phyloP scores from a whole-genome alignment of 2,797 vertebrate genomes.

The Dallia pectoralis region DNA sequence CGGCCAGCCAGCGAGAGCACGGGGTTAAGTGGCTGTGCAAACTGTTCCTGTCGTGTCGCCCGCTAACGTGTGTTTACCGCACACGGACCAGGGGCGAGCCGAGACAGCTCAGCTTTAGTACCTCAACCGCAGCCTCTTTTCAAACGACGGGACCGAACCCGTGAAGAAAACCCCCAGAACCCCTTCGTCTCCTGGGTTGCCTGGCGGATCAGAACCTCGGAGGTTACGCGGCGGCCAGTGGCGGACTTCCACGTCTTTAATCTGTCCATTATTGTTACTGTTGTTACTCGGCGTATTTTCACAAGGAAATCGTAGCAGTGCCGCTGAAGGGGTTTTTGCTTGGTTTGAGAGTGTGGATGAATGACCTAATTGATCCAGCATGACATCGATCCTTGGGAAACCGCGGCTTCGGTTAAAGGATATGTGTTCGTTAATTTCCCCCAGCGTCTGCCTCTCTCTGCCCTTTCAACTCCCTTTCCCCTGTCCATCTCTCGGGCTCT shows the following conservation, averaged over 20 bases:
- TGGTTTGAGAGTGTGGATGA: constrained; percentile 51
- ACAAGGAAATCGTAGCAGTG: constrained; percentile 66
- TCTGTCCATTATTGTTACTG: constrained; percentile 65
- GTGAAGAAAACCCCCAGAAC: constrained; percentile 58
- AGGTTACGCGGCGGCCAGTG: constrained; percentile 33
- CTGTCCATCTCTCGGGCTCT: constrained; percentile 13
- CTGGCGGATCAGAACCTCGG: constrained; percentile 28
- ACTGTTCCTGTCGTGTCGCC: constrained; percentile 51
- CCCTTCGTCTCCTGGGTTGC: constrained; percentile 57
- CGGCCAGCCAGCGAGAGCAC: constrained; percentile 42
- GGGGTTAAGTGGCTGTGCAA: constrained; percentile 35
- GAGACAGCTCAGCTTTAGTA: constrained; percentile 59
- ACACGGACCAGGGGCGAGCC: constrained; percentile 51
- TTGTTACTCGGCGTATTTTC: constrained; percentile 66
- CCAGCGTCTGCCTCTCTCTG: constrained; percentile 5
- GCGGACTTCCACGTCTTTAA: constrained; percentile 67
- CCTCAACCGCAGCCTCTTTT: constrained; percentile 55
- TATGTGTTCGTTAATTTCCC: constrained; percentile 28
- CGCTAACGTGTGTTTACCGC: constrained; percentile 56
- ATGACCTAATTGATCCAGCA: constrained; percentile 57
- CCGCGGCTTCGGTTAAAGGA: constrained; percentile 34
- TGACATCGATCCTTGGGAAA: constrained; percentile 50
- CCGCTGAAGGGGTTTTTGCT: constrained; percentile 50
- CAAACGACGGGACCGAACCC: constrained; percentile 65
- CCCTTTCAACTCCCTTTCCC: constrained; percentile 38